phyloP scores from a whole-genome alignment of 2,888 invertebrate species.

The Brassicogethes aeneus region DNA sequence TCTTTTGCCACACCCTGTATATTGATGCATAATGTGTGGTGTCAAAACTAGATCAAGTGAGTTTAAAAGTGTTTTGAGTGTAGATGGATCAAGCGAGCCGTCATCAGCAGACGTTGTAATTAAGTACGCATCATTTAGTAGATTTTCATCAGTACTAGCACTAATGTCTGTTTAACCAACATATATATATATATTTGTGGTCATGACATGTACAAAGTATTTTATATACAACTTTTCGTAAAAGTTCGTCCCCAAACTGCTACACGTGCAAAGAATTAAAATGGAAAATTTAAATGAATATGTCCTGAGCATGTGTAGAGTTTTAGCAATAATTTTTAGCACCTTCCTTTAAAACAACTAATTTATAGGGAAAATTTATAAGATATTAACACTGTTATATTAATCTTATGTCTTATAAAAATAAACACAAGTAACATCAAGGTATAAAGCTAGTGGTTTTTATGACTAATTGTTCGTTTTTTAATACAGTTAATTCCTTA shows the following conservation, averaged over 20 bases:
- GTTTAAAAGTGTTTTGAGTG: too few relatives aligned
- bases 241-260: constrained; percentile 16
- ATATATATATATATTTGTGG: constrained; percentile 23
- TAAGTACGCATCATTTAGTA: constrained; percentile 28
- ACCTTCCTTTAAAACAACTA: too few relatives aligned
- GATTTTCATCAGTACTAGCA: constrained; percentile 29
- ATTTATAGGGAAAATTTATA: too few relatives aligned
- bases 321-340: too few relatives aligned
- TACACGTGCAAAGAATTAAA: not conserved
- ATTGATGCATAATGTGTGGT: too few relatives aligned
- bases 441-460: not conserved
- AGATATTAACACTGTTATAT: too few relatives aligned
- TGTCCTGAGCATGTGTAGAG: too few relatives aligned
- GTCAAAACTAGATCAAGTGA: too few relatives aligned
- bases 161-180: constrained; percentile 22
- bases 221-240: constrained; percentile 29
- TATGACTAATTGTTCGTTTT: not conserved
- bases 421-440: too few relatives aligned
- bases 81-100: constrained; percentile 27
- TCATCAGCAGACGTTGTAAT: constrained; percentile 28
- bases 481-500: not conserved
- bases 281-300: too few relatives aligned
- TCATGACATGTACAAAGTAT: constrained; percentile 30
- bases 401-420: too few relatives aligned
- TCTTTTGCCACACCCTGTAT: too few relatives aligned